phyloP scores from a whole-genome alignment of 2,888 invertebrate genomes.

The Clepsis dumicolana region DNA sequence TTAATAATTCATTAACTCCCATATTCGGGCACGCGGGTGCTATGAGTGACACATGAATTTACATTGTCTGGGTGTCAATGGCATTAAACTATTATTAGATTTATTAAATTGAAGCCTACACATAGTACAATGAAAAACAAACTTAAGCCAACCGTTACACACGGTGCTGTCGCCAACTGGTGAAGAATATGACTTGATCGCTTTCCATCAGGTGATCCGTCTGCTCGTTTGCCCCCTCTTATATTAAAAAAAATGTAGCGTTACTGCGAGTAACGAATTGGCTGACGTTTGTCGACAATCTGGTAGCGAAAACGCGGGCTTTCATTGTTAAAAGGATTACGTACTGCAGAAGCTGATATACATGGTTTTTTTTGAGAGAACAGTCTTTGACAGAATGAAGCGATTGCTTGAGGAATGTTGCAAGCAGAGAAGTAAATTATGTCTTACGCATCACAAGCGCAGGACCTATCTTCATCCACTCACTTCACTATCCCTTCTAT shows the following conservation, averaged over 20 bases:
- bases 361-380: neutral
- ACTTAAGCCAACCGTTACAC: neutral
- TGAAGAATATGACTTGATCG: neutral
- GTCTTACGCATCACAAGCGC: too few relatives aligned
- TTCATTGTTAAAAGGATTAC: constrained; percentile 5
- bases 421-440: too few relatives aligned
- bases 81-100: constrained; percentile 38
- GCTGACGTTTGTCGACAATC: neutral
- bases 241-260: too few relatives aligned
- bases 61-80: constrained; percentile 49
- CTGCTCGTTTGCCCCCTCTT: too few relatives aligned
- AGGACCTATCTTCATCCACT: too few relatives aligned
- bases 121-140: neutral
- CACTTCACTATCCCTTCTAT: too few relatives aligned
- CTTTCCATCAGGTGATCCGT: too few relatives aligned
- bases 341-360: neutral
- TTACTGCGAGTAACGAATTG: neutral
- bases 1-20: constrained; percentile 63
- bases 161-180: neutral
- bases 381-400: neutral
- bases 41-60: constrained; percentile 69
- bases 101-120: constrained; percentile 30
- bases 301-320: constrained; percentile 22
- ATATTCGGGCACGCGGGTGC: constrained; percentile 64
- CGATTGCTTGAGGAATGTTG: neutral